Conservation (phyloP, 1,140 invertebrate species). For the Scaptomyza pallida region DNA sequence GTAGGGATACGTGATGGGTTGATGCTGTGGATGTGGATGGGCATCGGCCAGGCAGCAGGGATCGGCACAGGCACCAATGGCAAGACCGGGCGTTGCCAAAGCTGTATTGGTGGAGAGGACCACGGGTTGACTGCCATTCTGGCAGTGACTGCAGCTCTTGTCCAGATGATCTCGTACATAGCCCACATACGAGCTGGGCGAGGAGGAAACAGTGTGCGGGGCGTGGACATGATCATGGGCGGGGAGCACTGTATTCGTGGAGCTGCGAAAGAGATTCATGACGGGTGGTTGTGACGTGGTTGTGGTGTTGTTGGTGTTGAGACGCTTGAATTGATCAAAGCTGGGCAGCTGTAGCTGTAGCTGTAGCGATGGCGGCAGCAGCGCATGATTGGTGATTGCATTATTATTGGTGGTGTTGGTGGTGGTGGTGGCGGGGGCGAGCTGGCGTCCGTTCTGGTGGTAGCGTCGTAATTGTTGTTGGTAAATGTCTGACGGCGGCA, state of each 20-base stretch:
- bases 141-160: conserved; percentile 81
- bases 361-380: conserved; percentile 41
- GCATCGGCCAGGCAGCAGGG: conserved; percentile 77
- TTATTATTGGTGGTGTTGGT: conserved; percentile 39
- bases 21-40: conserved; percentile 80
- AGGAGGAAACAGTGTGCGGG: conserved; percentile 69
- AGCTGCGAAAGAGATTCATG: conserved; percentile 82
- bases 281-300: conserved; percentile 70
- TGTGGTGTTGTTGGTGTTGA: conserved; percentile 14
- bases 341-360: conserved; percentile 58
- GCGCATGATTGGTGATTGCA: conserved; percentile 32
- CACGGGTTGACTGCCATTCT: conserved; percentile 79
- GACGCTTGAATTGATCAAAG: conserved; percentile 79
- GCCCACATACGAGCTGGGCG: conserved; percentile 75
- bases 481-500: conserved; percentile 44
- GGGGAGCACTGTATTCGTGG: conserved; percentile 26
- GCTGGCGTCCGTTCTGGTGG: conserved; percentile 60
- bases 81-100: conserved; percentile 65
- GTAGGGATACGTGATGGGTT: conserved; percentile 73
- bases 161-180: conserved; percentile 81
- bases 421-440: conserved; percentile 53
- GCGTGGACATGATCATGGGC: conserved; percentile 62
- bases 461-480: conserved; percentile 43
- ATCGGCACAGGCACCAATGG: conserved; percentile 73
- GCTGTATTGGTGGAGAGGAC: conserved; percentile 77